These are phyloP conservation scores for Acheta domesticus DNA, from an alignment of 2,888 invertebrate genomes.

Conservation along the genomic window DNA sequence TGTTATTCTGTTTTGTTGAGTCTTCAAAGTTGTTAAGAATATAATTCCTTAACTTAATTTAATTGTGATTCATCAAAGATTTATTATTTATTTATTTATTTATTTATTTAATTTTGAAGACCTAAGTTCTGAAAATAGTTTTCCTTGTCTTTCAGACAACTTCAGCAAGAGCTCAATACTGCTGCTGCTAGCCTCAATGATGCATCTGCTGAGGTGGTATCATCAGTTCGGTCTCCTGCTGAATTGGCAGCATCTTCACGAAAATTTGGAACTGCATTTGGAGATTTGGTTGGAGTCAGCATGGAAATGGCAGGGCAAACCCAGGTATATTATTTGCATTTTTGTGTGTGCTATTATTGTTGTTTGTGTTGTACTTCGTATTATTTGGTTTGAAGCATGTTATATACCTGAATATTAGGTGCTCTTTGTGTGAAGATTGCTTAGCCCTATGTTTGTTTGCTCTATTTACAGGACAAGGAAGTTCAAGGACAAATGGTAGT, in stretches of 20 bases:
- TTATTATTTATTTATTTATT: not conserved
- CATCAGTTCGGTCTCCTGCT: slow-evolving; percentile 67
- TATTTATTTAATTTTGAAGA: not conserved
- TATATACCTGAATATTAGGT: too few relatives aligned
- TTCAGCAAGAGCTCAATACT: slow-evolving; percentile 79
- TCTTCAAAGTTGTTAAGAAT: too few relatives aligned
- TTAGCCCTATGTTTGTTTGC: too few relatives aligned
- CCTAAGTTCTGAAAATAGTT: not conserved
- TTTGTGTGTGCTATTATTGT: not conserved
- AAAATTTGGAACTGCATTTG: slow-evolving; percentile 72
- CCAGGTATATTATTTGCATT: slow-evolving; percentile 45
- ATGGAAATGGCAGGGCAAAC: slow-evolving; percentile 85
- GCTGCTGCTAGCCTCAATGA: slow-evolving; percentile 82
- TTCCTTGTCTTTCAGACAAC: slow-evolving; percentile 54
- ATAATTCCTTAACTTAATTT: too few relatives aligned
- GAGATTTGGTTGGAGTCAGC: slow-evolving; percentile 70
- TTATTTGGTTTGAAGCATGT: too few relatives aligned
- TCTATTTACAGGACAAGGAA: slow-evolving; percentile 56
- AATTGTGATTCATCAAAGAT: too few relatives aligned
- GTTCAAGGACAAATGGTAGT: slow-evolving; percentile 78
- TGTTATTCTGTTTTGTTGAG: not conserved
- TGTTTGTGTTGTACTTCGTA: too few relatives aligned
- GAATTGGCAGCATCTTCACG: slow-evolving; percentile 71
- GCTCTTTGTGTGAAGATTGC: too few relatives aligned
- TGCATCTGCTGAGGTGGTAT: slow-evolving; percentile 78